Conservation (phyloP, 2,113 vertebrate genomes). For the Ammodytes dubius region DNA sequence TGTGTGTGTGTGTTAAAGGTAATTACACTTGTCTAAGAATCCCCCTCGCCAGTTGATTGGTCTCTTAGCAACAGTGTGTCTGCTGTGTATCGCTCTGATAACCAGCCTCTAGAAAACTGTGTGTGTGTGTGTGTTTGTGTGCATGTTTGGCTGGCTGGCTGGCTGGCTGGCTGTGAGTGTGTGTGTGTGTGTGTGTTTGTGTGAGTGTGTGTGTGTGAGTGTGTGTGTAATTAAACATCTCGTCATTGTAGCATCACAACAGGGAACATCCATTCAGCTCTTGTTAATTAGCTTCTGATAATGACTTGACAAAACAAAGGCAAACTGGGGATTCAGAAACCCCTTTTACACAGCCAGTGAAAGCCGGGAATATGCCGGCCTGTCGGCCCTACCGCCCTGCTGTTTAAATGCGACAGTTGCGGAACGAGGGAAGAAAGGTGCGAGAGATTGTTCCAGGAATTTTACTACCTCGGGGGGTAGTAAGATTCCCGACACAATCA, state of each 20-base stretch:
- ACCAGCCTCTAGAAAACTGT: conserved; percentile 34
- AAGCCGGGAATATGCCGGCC: too few species aligned
- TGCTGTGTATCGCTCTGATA: conserved; percentile 33
- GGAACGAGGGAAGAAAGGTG: too few species aligned
- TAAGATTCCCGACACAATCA: too few species aligned
- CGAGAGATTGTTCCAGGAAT: too few species aligned
- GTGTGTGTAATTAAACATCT: neutral
- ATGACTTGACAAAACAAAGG: neutral
- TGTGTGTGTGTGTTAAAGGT: conserved; percentile 42
- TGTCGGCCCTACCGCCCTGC: too few species aligned
- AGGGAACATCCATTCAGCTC: conserved; percentile 14
- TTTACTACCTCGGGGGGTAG: too few species aligned
- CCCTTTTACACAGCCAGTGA: too few species aligned
- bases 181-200: neutral
- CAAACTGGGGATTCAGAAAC: neutral
- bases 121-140: conserved; percentile 27
- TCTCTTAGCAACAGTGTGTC: conserved; percentile 52
- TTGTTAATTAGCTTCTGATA: conserved; percentile 20
- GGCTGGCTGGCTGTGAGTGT: neutral
- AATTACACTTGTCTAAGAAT: conserved; percentile 60
- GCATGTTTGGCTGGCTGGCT: neutral
- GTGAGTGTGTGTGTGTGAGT: neutral
- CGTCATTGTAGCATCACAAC: neutral
- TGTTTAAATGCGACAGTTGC: too few species aligned
- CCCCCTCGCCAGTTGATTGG: conserved; percentile 51